Percentiles rank a stretch among this genome's conserved stretches.
phyloP scores from a whole-genome alignment of 1,140 invertebrate species.

The Cotesia chilonis region DNA sequence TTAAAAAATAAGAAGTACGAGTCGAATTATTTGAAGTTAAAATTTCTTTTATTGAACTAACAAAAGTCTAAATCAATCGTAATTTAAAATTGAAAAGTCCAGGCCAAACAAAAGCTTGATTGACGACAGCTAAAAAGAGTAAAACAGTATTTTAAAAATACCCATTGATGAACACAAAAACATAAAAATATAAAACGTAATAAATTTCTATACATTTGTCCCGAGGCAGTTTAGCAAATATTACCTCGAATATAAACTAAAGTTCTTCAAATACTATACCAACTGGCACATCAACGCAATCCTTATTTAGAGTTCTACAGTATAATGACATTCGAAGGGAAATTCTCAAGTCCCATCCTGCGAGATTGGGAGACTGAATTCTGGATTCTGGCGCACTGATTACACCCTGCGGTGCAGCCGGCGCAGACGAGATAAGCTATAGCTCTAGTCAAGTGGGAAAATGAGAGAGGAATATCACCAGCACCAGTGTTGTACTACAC shows the following conservation, averaged over 20 bases:
- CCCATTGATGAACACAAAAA: background rate
- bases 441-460: constrained; percentile 15
- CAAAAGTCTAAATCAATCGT: too few relatives aligned
- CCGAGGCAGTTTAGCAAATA: too few relatives aligned
- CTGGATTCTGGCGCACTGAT: constrained; percentile 36
- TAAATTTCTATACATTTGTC: too few relatives aligned
- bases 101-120: too few relatives aligned
- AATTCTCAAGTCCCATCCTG: constrained; percentile 26
- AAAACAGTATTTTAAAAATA: background rate
- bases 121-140: too few relatives aligned
- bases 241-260: background rate
- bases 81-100: too few relatives aligned
- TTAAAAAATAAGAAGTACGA: too few relatives aligned
- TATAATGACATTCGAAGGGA: constrained; percentile 37
- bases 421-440: constrained; percentile 43
- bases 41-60: too few relatives aligned
- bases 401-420: constrained; percentile 36
- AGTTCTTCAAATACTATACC: constrained; percentile 11
- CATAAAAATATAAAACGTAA: background rate
- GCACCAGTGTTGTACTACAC: background rate
- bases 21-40: too few relatives aligned
- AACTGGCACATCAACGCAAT: constrained; percentile 21
- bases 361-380: constrained; percentile 33
- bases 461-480: background rate
- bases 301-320: constrained; percentile 29